Evolutionary conservation across 37 sponge, comb jelly and placozoan species (phyloP), one percentile per base, ranked within the genome.

Genomic region (Crambe crambe): DNA sequence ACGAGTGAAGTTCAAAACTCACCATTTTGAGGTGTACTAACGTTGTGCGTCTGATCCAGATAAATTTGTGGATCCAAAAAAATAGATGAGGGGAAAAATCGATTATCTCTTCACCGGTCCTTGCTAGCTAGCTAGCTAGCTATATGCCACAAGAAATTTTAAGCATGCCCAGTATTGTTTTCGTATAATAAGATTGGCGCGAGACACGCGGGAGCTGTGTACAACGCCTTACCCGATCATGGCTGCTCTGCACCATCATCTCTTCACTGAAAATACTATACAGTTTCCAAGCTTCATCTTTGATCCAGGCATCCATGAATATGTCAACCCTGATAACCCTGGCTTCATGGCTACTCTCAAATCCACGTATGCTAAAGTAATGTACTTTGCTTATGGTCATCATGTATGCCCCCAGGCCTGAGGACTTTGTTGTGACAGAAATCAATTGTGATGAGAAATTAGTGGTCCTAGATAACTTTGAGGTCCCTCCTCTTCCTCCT

Each of bases 381-480:
- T 54, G 10, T 20, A 54, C 18, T 54, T 20, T 54, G 10, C 18
- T 18, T 54, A 54, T 54, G 10, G 56, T 10, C 56, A 54, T 54
- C 18, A 54, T 54, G 56, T 54, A 10, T 18, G 10, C 56, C 56
- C 18, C 9, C 27, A 80, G 80, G 5, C 66, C 74, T 0, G 74
- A 73, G 42, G 85, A 85, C 73, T 85, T 85, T 58, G 32, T 85
- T 27, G 85, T 85, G 58, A 85, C 78, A 54, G 85, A 85, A 41
- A 71, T 85, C 10, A 72, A 77, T 30, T 26, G 9, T 3, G 36
- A 37, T 39, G 78, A 71, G 51, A 2, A 62, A 23, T 31, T 77
- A 56, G 85, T 54, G 26, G n/a, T 27, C 2, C 21, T 85, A 27
- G 73, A 75, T 42, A 31, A 40, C 76, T 60, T 15, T 39, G 40